These are phyloP conservation scores for Bos javanicus DNA, from an alignment of 2,113 vertebrate species.

Conservation along the genomic window DNA sequence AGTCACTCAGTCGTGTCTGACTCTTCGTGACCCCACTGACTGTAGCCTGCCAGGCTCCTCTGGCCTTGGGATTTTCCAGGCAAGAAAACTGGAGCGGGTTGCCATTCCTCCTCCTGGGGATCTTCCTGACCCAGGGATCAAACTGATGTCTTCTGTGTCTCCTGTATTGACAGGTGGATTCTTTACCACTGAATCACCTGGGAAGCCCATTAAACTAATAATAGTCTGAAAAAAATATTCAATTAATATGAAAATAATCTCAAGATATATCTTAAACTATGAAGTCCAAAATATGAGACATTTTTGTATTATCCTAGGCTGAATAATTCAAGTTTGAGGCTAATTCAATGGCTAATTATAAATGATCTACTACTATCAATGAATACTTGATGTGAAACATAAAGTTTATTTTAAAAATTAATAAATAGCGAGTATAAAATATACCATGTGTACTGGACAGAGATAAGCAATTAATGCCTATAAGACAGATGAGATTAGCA, in stretches of 20 bases:
- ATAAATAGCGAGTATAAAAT: constrained; percentile 23
- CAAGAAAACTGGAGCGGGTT: background rate
- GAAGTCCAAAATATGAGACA: background rate
- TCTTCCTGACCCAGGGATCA: background rate
- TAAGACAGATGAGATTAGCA: background rate
- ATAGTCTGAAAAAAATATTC: background rate
- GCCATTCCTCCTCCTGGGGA: background rate
- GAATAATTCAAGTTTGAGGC: constrained; percentile 44
- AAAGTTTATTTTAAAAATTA: constrained; percentile 48
- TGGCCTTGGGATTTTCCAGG: background rate
- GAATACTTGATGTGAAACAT: constrained; percentile 26
- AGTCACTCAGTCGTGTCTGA: background rate
- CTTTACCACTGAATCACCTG: background rate
- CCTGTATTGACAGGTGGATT: background rate
- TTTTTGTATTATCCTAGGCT: background rate
- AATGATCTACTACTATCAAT: constrained; percentile 33
- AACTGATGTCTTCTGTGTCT: background rate
- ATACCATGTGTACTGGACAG: background rate
- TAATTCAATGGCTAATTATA: constrained; percentile 58
- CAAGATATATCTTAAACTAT: background rate
- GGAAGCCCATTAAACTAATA: background rate
- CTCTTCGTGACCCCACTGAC: background rate
- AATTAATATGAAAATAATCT: background rate
- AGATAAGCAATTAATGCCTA: constrained; percentile 1
- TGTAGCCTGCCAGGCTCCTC: background rate